Evolutionary conservation across 2,888 invertebrate genomes (phyloP), one percentile per base, ranked within the genome.

Genomic region (Hydrotaea cyrtoneurina): DNA sequence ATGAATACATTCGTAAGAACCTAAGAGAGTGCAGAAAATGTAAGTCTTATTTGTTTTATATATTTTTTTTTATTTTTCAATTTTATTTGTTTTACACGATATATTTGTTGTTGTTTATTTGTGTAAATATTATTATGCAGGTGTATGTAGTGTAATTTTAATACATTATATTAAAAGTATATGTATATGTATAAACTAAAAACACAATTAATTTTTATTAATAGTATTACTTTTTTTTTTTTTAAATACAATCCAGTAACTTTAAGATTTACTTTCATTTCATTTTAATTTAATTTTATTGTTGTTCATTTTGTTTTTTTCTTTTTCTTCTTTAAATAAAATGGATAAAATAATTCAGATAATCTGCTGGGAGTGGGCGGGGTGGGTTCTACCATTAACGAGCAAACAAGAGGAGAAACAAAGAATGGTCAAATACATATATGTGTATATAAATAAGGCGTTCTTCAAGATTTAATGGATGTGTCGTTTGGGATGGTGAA

Each of bases 231-330:
- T 31, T 31, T 31, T 31, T 31, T 31, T 31, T 31, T 69, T 57
- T 76, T 77, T 66, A 71, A 66, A 74, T 74, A 80, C 77, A 83
- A 80, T 53, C 46, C 75, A 83, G 64, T 77, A 39, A 74, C 50
- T 69, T 77, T 59, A 66, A 66, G 26, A 57, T 75, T 66, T 50
- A 50, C 50, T 50, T 50, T 50, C 15, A 50, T 50, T 50, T 50
- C 15, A 50, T 50, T 23, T 31, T 31, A 31, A 31, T 31, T 31
- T 31, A 4, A 31, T 7, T 59, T 59, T 59, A 0, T 59, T 59
- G 1, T 15, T 23, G 31, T 55, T 50, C 76, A 31, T 23, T 26
- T 7, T 15, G 64, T n/a, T 50, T 17, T 43, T 69, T 43, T 11
- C 26, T 50, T 39, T 17, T n/a, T 17, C 21, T 19, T 46, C 26